These are phyloP conservation scores for Eutrigla gurnardus DNA, from an alignment of 2,797 vertebrate species.

Conservation along the genomic window DNA sequence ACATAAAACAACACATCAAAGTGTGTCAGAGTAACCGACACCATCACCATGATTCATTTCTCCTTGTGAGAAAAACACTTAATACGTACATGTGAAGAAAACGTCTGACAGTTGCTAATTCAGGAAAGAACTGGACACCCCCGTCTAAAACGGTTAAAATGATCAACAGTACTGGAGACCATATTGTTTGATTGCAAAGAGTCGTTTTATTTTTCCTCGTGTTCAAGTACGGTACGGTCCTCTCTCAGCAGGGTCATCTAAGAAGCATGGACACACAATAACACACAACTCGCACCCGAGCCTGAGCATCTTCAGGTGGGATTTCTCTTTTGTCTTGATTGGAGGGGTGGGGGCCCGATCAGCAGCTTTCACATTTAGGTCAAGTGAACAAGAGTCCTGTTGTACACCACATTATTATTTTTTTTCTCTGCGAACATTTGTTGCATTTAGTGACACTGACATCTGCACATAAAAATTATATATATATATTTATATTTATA, in stretches of 20 bases:
- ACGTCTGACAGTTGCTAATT: background rate
- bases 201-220: conserved; percentile 79
- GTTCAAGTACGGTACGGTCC: conserved; percentile 82
- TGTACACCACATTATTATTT: conserved; percentile 75
- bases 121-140: background rate
- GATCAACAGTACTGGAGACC: conserved; percentile 46
- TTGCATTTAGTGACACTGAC: conserved; percentile 87
- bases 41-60: background rate
- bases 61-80: conserved; percentile 3
- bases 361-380: conserved; percentile 78
- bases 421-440: conserved; percentile 79
- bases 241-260: conserved; percentile 81
- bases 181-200: conserved; percentile 79
- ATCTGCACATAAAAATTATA: conserved; percentile 91
- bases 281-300: conserved; percentile 86
- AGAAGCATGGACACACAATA: conserved; percentile 83
- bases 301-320: conserved; percentile 84
- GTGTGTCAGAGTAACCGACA: conserved; percentile 21
- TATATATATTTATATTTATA: conserved; percentile 87
- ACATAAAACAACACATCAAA: conserved; percentile 36
- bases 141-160: background rate
- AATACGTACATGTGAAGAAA: background rate
- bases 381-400: conserved; percentile 82
- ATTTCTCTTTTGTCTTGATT: conserved; percentile 76
- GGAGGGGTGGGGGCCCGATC: conserved; percentile 39